Base-by-base conservation (phyloP, 2,888 invertebrate species). In the Hemicrepidius hirtus region DNA sequence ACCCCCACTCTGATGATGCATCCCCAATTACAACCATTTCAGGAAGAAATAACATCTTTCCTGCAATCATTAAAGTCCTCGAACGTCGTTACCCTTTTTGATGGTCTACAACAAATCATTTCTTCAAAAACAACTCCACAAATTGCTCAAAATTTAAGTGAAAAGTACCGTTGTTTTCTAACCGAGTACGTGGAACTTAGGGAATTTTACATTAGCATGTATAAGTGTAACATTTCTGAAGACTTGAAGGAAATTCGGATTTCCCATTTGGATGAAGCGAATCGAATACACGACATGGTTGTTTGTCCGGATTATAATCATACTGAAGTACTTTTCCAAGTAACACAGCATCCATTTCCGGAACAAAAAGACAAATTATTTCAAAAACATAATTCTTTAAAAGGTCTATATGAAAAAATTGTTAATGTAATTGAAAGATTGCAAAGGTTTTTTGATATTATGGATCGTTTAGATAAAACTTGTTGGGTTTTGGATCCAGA, bases 401-500 rank as follows among this genome's bases (percentile, higher is more conserved):
- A 78, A 21, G 76, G 49, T 0, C 63, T 86, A 1, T 84, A 83
- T 72, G 82, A 84, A 35, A 78, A 81, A 44, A 85, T 84, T 74
- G 49, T 81, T 10, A 74, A 62, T 0, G 62, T 78, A 10, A 72
- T 87, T 9, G 82, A 84, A 16, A 69, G 68, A 4, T 74, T 86
- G 53, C 85, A 87, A 66, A 77, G 78, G 5, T 86, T 85, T 77
- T 87, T 88, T 79, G 80, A 86, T 75, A 73, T 83, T 12, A 84
- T 88, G 84, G 87, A 87, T 55, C 80, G 80, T 16, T 76, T 88
- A 18, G 88, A 88, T 81, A 66, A 24, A 16, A 79, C 77, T 63
- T 84, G 85, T 76, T 84, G 83, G 78, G 83, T 88, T 59, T 76
- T 88, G 50, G 88, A 88, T 79, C 88, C 88, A 6, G 81, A 82